Base-by-base conservation (phyloP, 2,888 invertebrate genomes). In the Hipparchia sbordonii region DNA sequence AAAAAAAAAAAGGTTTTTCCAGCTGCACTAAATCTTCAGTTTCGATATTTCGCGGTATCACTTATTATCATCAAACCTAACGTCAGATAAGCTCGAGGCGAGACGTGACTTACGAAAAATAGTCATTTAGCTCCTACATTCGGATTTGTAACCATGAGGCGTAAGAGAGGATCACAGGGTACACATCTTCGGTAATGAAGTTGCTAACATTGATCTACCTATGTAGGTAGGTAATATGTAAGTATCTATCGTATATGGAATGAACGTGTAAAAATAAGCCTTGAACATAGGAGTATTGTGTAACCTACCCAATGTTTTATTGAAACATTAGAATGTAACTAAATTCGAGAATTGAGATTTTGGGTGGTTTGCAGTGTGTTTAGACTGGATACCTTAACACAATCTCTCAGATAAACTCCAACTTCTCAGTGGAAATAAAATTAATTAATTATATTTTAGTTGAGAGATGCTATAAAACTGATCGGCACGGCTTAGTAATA, bases 21-120 rank as follows among this genome's bases (percentile, higher is more conserved):
- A 87, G 88, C 74, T 33, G 3, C 2, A 12, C 63, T 76, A 75
- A 79, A 9, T 84, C 82, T 54, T 63, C 68, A 84, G 63, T 61
- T 69, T 77, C 80, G 82, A 89, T 90, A 88, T 88, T 87, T 86
- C 82, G 86, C 79, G 86, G 89, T 90, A 91, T 90, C 91, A 90
- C 91, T 92, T 92, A 92, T 93, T 90, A 93, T 91, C 90, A 92
- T 92, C 91, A 89, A 91, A 88, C 88, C 88, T 89, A 88, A 92
- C 86, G 85, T 88, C 82, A 89, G 90, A 92, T 92, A 92, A 92
- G 92, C 89, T 84, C 82, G 82, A 84, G 83, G 85, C 82, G 85
- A 84, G 87, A 93, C 92, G 92, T 92, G 92, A 92, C 92, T 91
- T 88, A 88, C 84, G 90, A 90, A 91, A 91, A 92, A 91, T 91